Evolutionary conservation across 2,113 vertebrate species (phyloP).

Genomic region (Gobiocypris rarus): DNA sequence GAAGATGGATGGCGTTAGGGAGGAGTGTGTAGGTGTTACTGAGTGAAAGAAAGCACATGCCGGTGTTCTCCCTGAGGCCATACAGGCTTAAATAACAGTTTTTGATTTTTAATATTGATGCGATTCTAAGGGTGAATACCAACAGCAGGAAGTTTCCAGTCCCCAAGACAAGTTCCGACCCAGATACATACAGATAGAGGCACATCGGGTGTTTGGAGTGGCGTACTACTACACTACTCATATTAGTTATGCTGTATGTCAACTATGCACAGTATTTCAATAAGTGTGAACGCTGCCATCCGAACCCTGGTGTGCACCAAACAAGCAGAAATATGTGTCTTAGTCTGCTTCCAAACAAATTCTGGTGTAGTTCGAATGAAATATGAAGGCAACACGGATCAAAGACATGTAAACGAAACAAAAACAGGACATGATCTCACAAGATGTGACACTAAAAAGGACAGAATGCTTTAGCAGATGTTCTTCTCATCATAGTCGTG

Average conservation of each 20-base stretch:
- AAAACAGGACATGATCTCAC: no score
- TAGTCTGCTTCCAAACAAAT: no score
- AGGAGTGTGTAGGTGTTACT: constrained; percentile 22
- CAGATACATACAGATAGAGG: constrained; percentile 39
- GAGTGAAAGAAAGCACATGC: constrained; percentile 39
- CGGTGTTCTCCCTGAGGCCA: not conserved
- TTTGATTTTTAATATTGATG: constrained; percentile 29
- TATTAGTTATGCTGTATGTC: not conserved
- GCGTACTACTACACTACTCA: not conserved
- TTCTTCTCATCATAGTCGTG: no score
- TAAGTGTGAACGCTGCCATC: no score
- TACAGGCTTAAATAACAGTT: not conserved
- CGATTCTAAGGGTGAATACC: constrained; percentile 8
- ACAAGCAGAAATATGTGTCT: no score
- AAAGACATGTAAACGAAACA: no score
- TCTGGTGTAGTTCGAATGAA: no score
- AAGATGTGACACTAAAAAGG: no score
- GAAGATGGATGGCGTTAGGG: constrained; percentile 41
- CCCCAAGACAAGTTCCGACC: constrained; percentile 38
- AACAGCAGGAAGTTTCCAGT: constrained; percentile 20
- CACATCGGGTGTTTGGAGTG: constrained; percentile 1
- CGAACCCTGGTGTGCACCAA: no score
- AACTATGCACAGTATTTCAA: not conserved
- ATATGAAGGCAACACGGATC: no score
- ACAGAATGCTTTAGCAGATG: no score